These are phyloP conservation scores for Gymnocypris eckloni DNA, from an alignment of 2,797 vertebrate genomes.

Conservation along the genomic window DNA sequence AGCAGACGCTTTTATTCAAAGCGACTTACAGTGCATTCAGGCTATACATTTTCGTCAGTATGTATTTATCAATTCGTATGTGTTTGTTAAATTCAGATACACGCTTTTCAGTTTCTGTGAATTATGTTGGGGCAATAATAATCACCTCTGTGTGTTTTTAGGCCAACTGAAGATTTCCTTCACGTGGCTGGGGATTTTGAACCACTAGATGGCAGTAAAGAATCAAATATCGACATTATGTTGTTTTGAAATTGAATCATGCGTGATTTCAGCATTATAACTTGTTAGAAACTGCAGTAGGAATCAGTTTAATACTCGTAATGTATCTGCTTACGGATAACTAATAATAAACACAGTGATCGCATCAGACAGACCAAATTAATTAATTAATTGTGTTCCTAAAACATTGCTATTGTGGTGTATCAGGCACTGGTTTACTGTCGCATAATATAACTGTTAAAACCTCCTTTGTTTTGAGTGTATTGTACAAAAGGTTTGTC, in stretches of 20 bases:
- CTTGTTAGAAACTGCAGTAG: background rate
- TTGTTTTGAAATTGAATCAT: background rate
- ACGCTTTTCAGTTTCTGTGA: background rate
- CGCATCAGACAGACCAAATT: too few relatives aligned
- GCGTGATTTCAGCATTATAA: background rate
- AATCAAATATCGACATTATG: background rate
- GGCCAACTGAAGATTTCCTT: background rate
- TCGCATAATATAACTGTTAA: background rate
- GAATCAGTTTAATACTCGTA: background rate
- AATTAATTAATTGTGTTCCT: background rate
- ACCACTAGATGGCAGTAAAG: constrained; percentile 47
- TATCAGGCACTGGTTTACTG: background rate
- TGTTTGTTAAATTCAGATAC: background rate
- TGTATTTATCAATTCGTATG: background rate
- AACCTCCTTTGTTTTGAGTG: background rate
- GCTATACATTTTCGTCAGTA: too few relatives aligned
- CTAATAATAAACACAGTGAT: background rate
- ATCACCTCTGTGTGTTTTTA: background rate
- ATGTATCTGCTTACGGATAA: background rate
- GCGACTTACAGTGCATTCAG: too few relatives aligned
- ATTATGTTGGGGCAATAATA: background rate
- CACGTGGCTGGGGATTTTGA: background rate
- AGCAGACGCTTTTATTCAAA: too few relatives aligned
- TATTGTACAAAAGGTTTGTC: background rate
- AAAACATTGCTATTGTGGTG: background rate